Evolutionary conservation across 2,888 invertebrate genomes (phyloP), one percentile per base, ranked within the genome.

Genomic region (Dendrolimus pini): DNA sequence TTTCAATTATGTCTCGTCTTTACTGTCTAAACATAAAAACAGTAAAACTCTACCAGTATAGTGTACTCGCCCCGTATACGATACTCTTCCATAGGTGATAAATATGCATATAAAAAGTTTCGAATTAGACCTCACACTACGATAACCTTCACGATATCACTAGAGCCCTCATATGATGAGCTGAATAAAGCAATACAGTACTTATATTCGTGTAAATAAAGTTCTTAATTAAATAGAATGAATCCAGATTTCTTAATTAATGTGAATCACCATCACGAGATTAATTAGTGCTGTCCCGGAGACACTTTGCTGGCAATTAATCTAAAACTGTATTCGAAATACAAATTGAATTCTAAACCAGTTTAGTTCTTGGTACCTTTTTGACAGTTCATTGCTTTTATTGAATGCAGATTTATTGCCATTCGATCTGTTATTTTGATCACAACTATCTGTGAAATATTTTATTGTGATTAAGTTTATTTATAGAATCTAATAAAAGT

Each of bases 221-320:
- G 47, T 47, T 47, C 12, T 8, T 10, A 47, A 47, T 47, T 10
- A 47, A 47, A 10, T 12, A 47, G 47, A 47, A 47, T 47, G 2
- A 47, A 47, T 12, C 47, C 9, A 53, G 67, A 66, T 64, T 71
- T 71, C 73, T 80, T 84, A 84, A 88, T 86, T 84, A 82, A 81
- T 81, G 79, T 77, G 73, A 78, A 78, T 78, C 77, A 78, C 77
- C 78, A 79, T 78, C 75, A 72, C 70, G 77, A 84, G 86, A 89
- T 87, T 87, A 87, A 89, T 89, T 87, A 85, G 82, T 78, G 80
- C 75, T 85, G 85, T 85, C 85, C 77, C 73, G 74, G 71, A 75
- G 82, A 83, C 83, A 82, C 78, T 83, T 85, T 82, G 80, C 76
- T 69, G 75, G 77, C 79, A 77, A 86, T 86, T 84, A 84, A 87